phyloP scores from a whole-genome alignment of 1,140 invertebrate genomes.

The Drosophila funebris region DNA sequence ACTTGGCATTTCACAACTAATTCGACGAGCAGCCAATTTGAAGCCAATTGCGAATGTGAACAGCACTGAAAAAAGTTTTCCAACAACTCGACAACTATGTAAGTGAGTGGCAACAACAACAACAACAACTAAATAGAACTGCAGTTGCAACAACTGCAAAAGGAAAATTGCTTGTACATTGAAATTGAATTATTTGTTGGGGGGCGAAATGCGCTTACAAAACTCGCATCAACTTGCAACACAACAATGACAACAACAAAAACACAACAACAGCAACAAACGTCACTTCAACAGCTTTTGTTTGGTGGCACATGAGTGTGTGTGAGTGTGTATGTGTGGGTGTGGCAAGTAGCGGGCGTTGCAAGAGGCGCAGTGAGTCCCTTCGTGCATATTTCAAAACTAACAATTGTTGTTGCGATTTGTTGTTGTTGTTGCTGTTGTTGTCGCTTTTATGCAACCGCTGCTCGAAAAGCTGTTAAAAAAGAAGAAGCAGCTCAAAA shows the following conservation, averaged over 20 bases:
- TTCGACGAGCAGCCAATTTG: constrained; percentile 75
- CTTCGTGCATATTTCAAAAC: constrained; percentile 77
- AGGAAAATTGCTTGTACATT: constrained; percentile 68
- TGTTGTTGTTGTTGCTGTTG: constrained; percentile 23
- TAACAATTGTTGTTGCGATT: constrained; percentile 70
- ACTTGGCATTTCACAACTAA: constrained; percentile 44
- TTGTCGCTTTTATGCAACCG: constrained; percentile 49
- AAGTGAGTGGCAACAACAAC: constrained; percentile 63
- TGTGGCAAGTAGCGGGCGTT: background rate
- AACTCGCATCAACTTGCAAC: constrained; percentile 34
- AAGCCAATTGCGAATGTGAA: constrained; percentile 72
- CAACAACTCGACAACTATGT: constrained; percentile 77
- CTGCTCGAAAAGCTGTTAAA: constrained; percentile 42
- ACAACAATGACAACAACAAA: constrained; percentile 51
- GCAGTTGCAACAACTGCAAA: constrained; percentile 36
- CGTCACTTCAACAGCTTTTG: constrained; percentile 68
- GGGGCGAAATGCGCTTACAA: constrained; percentile 60
- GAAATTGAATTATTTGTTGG: constrained; percentile 76
- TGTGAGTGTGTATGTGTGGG: background rate
- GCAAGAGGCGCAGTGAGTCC: background rate
- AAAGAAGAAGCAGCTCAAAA: constrained; percentile 37
- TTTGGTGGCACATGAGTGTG: constrained; percentile 42
- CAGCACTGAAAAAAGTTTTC: constrained; percentile 49
- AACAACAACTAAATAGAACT: constrained; percentile 6
- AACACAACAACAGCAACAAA: constrained; percentile 54